A percentile compares a stretch with the other conserved stretches of the same genome.
phyloP scores from a whole-genome alignment of 2,888 invertebrate species.

The Pandemis corylana region DNA sequence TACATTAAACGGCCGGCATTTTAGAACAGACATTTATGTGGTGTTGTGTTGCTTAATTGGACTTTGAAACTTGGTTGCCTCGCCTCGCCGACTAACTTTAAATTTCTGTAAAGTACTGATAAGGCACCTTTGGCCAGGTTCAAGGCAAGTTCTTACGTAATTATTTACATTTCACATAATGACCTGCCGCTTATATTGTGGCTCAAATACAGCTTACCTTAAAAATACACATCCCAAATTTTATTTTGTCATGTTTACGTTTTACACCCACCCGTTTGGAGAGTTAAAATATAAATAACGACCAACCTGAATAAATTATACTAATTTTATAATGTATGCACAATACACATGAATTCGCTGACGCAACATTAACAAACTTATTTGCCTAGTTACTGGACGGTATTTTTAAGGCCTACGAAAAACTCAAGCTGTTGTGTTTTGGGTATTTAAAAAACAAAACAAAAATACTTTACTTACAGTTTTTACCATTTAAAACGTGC shows the following conservation, averaged over 20 bases:
- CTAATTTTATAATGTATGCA: neutral
- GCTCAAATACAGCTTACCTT: neutral
- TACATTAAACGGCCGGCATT: neutral
- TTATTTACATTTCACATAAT: slow-evolving; percentile 26
- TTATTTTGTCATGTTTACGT: slow-evolving; percentile 2
- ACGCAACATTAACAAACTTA: neutral
- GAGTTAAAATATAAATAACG: neutral
- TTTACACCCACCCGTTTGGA: neutral
- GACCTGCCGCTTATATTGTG: neutral
- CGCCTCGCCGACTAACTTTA: slow-evolving; percentile 31
- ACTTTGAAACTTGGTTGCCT: slow-evolving; percentile 26
- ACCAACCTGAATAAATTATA: neutral
- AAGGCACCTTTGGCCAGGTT: slow-evolving; percentile 49
- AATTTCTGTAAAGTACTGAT: slow-evolving; percentile 44
- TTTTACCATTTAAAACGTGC: no score
- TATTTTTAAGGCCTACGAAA: no score
- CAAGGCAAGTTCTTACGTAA: slow-evolving; percentile 62
- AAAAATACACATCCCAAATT: neutral
- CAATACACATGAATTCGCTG: slow-evolving; percentile 13
- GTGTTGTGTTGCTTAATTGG: slow-evolving; percentile 19
- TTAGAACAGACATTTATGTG: neutral
- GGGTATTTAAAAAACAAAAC: no score
- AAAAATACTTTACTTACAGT: no score
- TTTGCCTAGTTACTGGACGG: neutral
- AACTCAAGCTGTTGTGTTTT: no score